Percentiles rank a stretch among this genome's conserved stretches.
Conservation (phyloP, 2,888 invertebrate genomes). For the Zaprionus obscuricornis region DNA sequence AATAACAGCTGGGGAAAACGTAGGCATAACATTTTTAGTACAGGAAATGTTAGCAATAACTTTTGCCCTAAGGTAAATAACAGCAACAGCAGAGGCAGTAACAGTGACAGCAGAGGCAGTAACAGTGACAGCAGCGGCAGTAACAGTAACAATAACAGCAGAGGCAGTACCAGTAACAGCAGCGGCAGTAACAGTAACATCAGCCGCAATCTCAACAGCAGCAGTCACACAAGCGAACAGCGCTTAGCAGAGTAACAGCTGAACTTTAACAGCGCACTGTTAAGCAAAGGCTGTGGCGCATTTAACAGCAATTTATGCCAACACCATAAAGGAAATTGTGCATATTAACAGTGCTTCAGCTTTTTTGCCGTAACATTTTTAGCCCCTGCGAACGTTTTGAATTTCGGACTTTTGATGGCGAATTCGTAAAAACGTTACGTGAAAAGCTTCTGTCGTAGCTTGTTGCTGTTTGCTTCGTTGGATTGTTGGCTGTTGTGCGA, state of each 20-base stretch:
- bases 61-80: neutral
- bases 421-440: constrained; percentile 11
- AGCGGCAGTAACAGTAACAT: too few relatives aligned
- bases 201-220: too few relatives aligned
- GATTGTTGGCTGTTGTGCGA: constrained; percentile 1
- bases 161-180: too few relatives aligned
- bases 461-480: constrained; percentile 20
- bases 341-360: too few relatives aligned
- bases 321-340: too few relatives aligned
- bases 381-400: neutral
- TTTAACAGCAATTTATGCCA: too few relatives aligned
- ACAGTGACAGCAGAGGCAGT: neutral
- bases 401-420: constrained; percentile 45
- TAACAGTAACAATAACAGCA: too few relatives aligned
- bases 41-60: neutral
- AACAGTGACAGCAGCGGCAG: neutral
- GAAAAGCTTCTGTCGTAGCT: constrained; percentile 33
- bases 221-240: too few relatives aligned
- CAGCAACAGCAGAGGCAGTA: neutral
- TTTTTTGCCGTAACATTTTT: too few relatives aligned
- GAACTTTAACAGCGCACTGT: too few relatives aligned
- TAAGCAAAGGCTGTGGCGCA: too few relatives aligned
- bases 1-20: neutral
- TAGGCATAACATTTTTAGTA: neutral
- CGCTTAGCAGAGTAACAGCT: too few relatives aligned